A percentile compares a stretch with the other conserved stretches of the same genome.
Conservation (phyloP, 53 echinoderm and acorn worm species). For the Hippasteria phrygiana region DNA sequence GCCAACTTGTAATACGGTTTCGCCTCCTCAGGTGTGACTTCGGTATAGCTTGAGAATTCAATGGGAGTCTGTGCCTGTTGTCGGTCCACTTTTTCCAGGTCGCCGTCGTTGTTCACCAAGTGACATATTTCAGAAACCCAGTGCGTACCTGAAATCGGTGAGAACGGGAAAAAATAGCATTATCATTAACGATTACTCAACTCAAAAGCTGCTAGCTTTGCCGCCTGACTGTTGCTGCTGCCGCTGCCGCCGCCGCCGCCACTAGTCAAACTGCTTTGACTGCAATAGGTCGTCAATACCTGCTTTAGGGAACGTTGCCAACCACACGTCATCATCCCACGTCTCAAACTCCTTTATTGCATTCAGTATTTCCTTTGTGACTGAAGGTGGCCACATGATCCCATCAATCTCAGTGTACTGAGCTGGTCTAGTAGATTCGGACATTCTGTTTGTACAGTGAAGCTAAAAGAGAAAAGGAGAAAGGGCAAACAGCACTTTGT, state of each 20-base stretch:
- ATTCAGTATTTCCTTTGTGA: background rate
- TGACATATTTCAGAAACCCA: conserved; percentile 41
- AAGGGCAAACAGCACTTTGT: too few relatives aligned
- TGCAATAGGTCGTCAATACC: too few relatives aligned
- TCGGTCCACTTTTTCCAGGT: background rate
- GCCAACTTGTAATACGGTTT: background rate
- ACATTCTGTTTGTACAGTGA: background rate
- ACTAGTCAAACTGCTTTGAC: too few relatives aligned
- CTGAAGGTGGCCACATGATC: background rate
- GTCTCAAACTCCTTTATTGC: background rate
- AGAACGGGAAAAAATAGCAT: too few relatives aligned
- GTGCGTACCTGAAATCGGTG: conserved; percentile 6
- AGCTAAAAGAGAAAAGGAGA: too few relatives aligned
- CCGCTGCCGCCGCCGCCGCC: too few relatives aligned
- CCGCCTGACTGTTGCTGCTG: too few relatives aligned
- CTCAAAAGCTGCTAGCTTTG: too few relatives aligned
- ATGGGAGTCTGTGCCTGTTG: background rate
- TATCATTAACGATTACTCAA: too few relatives aligned
- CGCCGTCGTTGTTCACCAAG: conserved; percentile 1
- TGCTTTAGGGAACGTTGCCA: background rate
- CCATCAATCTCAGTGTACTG: background rate
- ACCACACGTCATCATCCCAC: background rate
- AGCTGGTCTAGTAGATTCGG: background rate
- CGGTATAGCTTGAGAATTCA: background rate
- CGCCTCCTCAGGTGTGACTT: too few relatives aligned